Evolutionary conservation across 1,140 invertebrate genomes (phyloP), one percentile per base, ranked within the genome.

Genomic region (Pogonomyrmex barbatus): DNA sequence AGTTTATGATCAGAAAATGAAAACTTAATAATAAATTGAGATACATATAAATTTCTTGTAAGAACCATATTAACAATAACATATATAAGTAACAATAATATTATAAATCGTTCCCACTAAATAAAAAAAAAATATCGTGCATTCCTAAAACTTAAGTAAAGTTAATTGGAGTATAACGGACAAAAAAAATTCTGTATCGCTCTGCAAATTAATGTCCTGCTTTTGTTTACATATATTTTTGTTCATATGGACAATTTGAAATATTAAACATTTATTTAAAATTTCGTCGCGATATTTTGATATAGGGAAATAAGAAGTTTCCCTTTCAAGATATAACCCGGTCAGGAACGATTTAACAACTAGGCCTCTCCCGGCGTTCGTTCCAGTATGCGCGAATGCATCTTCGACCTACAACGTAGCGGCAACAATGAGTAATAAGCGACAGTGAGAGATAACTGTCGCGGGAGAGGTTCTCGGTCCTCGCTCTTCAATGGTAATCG

Each of bases 401-500:
- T 83, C 79, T 83, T 83, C 54, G 79, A 82, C 24, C 47, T 68
- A 54, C 47, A 79, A 45, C 52, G 52, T 52, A 14, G 33, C 42
- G 54, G 39, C 67, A 42, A 83, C 79, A 75, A 83, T 73, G 68
- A 83, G 79, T 50, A 62, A 83, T 60, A 75, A 75, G 54, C 79
- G 52, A 58, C 77, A 33, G 52, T 36, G 50, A 24, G 76, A 65
- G 84, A 89, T 89, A 89, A 89, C 87, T 50, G 52, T 56, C 54
- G 84, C 82, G 68, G 83, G 78, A 58, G 81, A 78, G 54, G 85
- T 83, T 81, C 70, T 50, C 88, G 68, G 54, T 81, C 58, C 63
- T 68, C 30, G 45, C 58, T 70, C 83, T 86, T 82, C 36, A 88
- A 90, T 56, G 52, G 88, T 81, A 88, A 90, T 90, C 88, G 79